A percentile compares a stretch with the other conserved stretches of the same genome.
Conservation (phyloP, 2,797 vertebrate species). For the Trachurus trachurus region DNA sequence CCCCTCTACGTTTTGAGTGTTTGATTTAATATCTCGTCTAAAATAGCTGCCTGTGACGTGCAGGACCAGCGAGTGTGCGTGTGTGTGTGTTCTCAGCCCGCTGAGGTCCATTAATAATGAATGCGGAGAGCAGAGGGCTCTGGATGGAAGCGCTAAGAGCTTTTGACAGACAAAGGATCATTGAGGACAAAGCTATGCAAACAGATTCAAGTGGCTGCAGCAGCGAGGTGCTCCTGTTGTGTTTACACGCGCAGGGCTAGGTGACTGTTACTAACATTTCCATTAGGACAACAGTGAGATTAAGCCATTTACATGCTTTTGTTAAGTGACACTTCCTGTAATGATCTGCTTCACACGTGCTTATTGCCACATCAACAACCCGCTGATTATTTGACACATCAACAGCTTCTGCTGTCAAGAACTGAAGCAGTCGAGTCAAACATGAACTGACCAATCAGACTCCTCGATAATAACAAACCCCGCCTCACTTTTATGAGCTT, state of each 20-base stretch:
- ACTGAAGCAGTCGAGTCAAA: not conserved
- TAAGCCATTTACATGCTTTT: slow-evolving; percentile 59
- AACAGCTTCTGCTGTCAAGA: not conserved
- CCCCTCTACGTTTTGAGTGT: slow-evolving; percentile 37
- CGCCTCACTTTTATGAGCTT: not conserved
- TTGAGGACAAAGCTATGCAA: slow-evolving; percentile 70
- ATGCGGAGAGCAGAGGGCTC: slow-evolving; percentile 78
- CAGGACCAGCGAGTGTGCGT: slow-evolving; percentile 33
- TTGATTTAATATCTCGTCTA: slow-evolving; percentile 69
- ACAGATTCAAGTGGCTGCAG: slow-evolving; percentile 77
- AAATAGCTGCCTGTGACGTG: slow-evolving; percentile 65
- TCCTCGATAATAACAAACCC: not conserved
- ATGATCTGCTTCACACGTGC: slow-evolving; percentile 45
- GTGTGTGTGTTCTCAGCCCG: slow-evolving; percentile 59
- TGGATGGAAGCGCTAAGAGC: slow-evolving; percentile 79
- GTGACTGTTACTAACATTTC: slow-evolving; percentile 64
- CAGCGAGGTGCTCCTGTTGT: slow-evolving; percentile 66
- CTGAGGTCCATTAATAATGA: slow-evolving; percentile 81
- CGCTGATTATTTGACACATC: slow-evolving; percentile 12
- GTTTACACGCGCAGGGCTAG: slow-evolving; percentile 65
- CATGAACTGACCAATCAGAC: not conserved
- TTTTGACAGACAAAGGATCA: slow-evolving; percentile 84
- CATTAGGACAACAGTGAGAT: slow-evolving; percentile 57
- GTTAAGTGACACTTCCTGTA: slow-evolving; percentile 66
- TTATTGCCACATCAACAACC: slow-evolving; percentile 30